Evolutionary conservation across 2,113 vertebrate genomes (phyloP).

Genomic region (Mastomys coucha): DNA sequence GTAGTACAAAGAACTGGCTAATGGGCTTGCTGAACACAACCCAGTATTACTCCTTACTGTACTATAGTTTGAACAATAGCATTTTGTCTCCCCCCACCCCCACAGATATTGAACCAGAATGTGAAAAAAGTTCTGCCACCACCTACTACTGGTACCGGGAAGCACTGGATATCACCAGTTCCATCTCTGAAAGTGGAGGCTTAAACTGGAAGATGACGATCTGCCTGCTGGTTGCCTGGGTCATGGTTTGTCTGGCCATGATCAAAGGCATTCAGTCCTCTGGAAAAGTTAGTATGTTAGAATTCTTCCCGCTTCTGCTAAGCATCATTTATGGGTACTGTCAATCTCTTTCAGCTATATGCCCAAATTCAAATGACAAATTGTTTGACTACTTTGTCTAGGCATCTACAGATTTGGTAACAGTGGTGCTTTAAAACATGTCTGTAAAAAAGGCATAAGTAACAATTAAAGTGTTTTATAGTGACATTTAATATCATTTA

Average conservation of each 20-base stretch:
- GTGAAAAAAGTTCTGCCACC: slow-evolving; percentile 97
- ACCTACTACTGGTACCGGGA: slow-evolving; percentile 98
- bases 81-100: slow-evolving; percentile 38
- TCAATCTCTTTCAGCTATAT: neutral
- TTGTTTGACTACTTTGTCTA: slow-evolving; percentile 57
- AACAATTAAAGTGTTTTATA: neutral
- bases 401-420: neutral
- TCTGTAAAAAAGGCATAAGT: neutral
- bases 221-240: slow-evolving; percentile 95
- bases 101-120: slow-evolving; percentile 95
- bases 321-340: slow-evolving; percentile 12
- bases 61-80: neutral
- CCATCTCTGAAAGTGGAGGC: slow-evolving; percentile 94
- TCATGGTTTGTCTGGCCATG: slow-evolving; percentile 97
- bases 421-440: neutral
- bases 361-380: slow-evolving; percentile 41
- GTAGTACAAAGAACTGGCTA: neutral
- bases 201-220: slow-evolving; percentile 98
- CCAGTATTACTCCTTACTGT: neutral
- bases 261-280: slow-evolving; percentile 99
- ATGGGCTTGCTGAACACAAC: neutral
- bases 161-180: slow-evolving; percentile 95
- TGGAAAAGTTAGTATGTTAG: slow-evolving; percentile 93
- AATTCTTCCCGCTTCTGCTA: neutral
- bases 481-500: neutral